phyloP scores from a whole-genome alignment of 2,888 invertebrate genomes.

The Ecdyonurus torrentis region DNA sequence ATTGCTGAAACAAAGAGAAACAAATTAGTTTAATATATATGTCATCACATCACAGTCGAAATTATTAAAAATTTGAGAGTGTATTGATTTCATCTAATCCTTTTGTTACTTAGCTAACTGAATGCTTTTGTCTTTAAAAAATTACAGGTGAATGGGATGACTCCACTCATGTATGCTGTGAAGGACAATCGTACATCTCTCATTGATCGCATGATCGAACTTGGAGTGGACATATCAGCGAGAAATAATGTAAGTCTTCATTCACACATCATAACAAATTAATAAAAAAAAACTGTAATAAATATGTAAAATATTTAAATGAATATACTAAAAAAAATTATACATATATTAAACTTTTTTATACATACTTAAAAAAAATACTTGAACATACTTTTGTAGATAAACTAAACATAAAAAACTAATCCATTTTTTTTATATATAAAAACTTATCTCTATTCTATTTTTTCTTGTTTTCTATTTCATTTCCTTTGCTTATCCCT shows the following conservation, averaged over 20 bases:
- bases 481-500: neutral
- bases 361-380: no score
- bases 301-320: neutral
- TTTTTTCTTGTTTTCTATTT: neutral
- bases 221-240: slow-evolving; percentile 81
- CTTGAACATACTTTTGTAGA: no score
- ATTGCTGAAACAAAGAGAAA: no score
- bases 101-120: no score
- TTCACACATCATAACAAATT: neutral
- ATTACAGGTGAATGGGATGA: slow-evolving; percentile 79
- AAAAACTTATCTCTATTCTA: neutral
- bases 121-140: no score
- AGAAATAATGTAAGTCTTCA: slow-evolving; percentile 68
- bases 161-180: slow-evolving; percentile 89
- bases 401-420: no score
- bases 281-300: neutral
- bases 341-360: neutral
- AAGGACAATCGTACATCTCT: slow-evolving; percentile 86
- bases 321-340: neutral
- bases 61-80: no score
- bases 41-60: no score
- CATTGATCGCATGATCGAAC: slow-evolving; percentile 79
- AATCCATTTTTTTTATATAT: neutral
- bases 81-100: no score
- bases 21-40: no score